Base-by-base conservation (phyloP, 2,888 invertebrate genomes). In the Orgyia antiqua region DNA sequence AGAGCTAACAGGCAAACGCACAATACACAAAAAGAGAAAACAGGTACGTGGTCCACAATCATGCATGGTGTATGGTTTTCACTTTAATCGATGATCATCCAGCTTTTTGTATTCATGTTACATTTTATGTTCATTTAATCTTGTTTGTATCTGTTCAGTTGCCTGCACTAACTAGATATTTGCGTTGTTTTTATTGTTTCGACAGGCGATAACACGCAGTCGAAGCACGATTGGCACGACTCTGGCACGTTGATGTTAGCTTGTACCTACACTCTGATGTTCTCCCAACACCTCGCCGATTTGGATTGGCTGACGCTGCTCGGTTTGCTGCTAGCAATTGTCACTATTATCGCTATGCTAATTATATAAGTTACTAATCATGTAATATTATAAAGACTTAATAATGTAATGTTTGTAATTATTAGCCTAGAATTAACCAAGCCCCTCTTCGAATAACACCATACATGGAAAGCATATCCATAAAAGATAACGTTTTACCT, bases 211-310 rank as follows among this genome's bases (percentile, higher is more conserved):
- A 78, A 61, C 65, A 51, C 77, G 75, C 72, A 76, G 72, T 67
- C 72, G 60, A 84, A 86, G 75, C 73, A 68, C 65, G 64, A 82
- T 77, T 90, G 89, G 89, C 89, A 88, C 83, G 87, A 87, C 76
- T 82, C 88, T 56, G 80, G 91, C 86, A 89, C 89, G 69, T 76
- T 92, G 84, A 88, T 91, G 84, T 87, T 93, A 88, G 92, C 93
- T 89, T 92, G 92, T 87, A 89, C 92, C 63, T 91, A 92, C 87
- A 91, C 92, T 67, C 68, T 91, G 87, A 90, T 91, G 89, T 89
- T 90, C 74, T 87, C 89, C 51, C 90, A 90, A 68, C 90, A 91
- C 74, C 79, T 93, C 72, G 90, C 91, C 65, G 90, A 91, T 58
- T 77, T 92, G 80, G 93, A 94, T 83, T 87, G 92, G 79, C 88